These are phyloP conservation scores for Numenius phaeopus DNA, from an alignment of 2,797 vertebrate genomes.

Conservation along the genomic window DNA sequence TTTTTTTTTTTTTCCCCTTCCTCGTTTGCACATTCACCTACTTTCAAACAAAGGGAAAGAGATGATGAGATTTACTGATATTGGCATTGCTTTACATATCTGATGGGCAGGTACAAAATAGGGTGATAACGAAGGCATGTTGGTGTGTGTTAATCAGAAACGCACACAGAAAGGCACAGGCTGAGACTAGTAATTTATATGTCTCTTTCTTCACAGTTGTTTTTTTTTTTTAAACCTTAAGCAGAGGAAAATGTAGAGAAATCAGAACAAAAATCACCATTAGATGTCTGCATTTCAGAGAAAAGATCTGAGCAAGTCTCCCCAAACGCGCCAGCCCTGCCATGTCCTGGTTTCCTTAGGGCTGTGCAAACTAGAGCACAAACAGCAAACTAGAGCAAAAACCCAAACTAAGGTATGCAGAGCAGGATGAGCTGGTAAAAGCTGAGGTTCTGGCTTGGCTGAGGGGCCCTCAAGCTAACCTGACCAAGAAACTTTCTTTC, in stretches of 20 bases:
- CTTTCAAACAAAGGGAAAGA: slow-evolving; percentile 16
- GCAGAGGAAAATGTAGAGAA: not conserved
- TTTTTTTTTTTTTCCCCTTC: not conserved
- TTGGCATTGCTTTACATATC: not conserved
- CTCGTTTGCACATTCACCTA: not conserved
- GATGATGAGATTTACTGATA: slow-evolving; percentile 34
- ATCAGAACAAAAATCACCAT: not conserved
- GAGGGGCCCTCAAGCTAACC: not conserved
- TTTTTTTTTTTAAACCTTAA: not conserved
- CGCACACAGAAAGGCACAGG: not conserved
- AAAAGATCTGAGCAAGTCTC: not conserved
- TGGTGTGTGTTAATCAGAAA: slow-evolving; percentile 39
- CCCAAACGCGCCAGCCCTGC: accelerated
- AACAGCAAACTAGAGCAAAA: not conserved
- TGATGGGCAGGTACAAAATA: not conserved
- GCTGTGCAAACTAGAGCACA: not conserved
- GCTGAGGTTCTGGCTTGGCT: not conserved
- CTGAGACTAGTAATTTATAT: slow-evolving; percentile 32
- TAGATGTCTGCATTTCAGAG: not conserved
- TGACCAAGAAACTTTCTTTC: not conserved
- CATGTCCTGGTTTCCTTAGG: not conserved
- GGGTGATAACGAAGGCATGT: slow-evolving; percentile 14
- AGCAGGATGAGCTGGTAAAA: not conserved
- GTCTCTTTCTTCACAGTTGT: slow-evolving; percentile 12
- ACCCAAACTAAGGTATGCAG: not conserved